phyloP scores from a whole-genome alignment of 37 sponge, comb jelly and placozoan species.

The Spongilla lacustris region DNA sequence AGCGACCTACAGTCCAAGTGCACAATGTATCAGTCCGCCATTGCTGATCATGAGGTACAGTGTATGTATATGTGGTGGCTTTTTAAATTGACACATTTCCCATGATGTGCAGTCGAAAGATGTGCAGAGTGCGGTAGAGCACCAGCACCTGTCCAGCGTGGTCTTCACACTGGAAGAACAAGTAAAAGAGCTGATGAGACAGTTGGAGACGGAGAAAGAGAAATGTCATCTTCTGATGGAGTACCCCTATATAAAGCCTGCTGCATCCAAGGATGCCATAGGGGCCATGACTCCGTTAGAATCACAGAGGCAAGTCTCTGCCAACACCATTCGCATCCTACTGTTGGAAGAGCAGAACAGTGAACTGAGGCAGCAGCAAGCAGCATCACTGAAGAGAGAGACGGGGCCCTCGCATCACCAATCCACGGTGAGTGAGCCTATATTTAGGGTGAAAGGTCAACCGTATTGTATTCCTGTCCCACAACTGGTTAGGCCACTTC shows the following conservation, averaged over 20 bases:
- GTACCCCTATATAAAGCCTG: constrained; percentile 45
- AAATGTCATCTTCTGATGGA: constrained; percentile 58
- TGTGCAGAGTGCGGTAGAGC: constrained; percentile 2
- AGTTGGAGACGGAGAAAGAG: constrained; percentile 42
- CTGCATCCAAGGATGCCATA: neutral
- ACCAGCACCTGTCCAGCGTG: neutral
- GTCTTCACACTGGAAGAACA: neutral
- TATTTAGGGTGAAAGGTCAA: too few relatives aligned
- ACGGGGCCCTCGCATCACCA: neutral
- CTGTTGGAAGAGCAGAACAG: constrained; percentile 81
- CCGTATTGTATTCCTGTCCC: too few relatives aligned
- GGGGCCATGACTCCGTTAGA: constrained; percentile 8
- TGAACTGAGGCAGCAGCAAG: constrained; percentile 40
- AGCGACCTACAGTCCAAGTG: constrained; percentile 8
- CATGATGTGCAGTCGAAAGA: neutral
- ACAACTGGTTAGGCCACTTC: neutral
- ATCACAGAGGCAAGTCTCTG: constrained; percentile 52
- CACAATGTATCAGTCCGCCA: neutral
- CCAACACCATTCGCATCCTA: constrained; percentile 72
- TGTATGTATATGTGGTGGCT: constrained; percentile 3
- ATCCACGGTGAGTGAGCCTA: neutral
- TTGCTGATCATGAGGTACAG: constrained; percentile 34
- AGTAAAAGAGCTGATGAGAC: neutral
- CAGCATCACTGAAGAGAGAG: neutral
- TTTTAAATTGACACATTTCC: too few relatives aligned